These are phyloP conservation scores for Daphoenositta chrysoptera DNA, from an alignment of 2,113 vertebrate genomes.

Conservation along the genomic window DNA sequence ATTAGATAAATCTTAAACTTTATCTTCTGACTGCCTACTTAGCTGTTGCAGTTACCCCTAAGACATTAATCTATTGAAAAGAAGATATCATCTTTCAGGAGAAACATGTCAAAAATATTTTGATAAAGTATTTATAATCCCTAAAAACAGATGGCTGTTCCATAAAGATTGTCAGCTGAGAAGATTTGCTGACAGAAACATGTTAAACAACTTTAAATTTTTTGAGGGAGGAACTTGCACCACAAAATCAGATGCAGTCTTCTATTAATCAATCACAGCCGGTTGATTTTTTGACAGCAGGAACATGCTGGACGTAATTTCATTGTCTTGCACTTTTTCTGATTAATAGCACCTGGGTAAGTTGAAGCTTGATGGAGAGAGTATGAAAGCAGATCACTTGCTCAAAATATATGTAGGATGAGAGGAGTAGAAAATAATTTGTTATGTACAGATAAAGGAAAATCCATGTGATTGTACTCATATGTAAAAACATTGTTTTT, in stretches of 20 bases:
- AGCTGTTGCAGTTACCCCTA: slow-evolving; percentile 53
- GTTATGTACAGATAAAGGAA: background rate
- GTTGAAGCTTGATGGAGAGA: background rate
- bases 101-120: slow-evolving; percentile 73
- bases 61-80: slow-evolving; percentile 68
- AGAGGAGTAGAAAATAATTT: background rate
- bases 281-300: slow-evolving; percentile 57
- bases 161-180: slow-evolving; percentile 66
- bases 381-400: background rate
- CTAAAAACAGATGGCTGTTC: slow-evolving; percentile 70
- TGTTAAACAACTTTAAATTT: slow-evolving; percentile 49
- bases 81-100: slow-evolving; percentile 65
- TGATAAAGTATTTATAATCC: slow-evolving; percentile 75
- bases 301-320: slow-evolving; percentile 23
- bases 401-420: background rate
- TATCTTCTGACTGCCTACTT: slow-evolving; percentile 61
- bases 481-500: background rate
- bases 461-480: background rate
- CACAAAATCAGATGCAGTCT: slow-evolving; percentile 35
- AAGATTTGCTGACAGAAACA: slow-evolving; percentile 66
- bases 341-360: background rate
- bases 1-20: slow-evolving; percentile 58
- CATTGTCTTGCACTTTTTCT: slow-evolving; percentile 30
- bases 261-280: slow-evolving; percentile 67
- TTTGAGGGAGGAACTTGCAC: background rate